Conservation (phyloP, 2,113 vertebrate genomes). For the Anseranas semipalmata region DNA sequence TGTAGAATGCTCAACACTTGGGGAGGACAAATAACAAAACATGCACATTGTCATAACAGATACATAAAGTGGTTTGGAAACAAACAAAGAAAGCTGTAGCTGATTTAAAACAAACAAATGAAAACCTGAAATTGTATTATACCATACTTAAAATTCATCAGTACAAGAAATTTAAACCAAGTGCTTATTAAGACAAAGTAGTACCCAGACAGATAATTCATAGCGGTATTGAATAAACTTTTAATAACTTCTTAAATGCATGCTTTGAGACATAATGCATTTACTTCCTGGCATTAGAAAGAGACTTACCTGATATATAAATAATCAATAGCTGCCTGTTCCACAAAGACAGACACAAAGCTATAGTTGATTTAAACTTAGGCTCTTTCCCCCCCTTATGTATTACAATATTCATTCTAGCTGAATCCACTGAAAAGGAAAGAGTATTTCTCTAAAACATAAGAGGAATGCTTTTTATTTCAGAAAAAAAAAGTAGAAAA, state of each 20-base stretch:
- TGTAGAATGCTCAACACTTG: rapidly evolving
- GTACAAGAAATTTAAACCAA: neutral
- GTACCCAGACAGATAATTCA: neutral
- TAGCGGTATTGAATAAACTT: constrained; percentile 7
- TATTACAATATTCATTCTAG: neutral
- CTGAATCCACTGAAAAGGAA: neutral
- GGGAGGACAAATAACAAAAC: neutral
- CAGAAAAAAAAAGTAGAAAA: neutral
- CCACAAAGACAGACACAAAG: constrained; percentile 2
- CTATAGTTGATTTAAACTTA: neutral
- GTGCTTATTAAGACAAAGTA: neutral
- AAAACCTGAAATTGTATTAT: neutral
- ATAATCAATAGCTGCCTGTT: constrained; percentile 50
- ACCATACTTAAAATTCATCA: neutral
- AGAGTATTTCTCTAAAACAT: neutral
- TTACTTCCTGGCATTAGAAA: constrained; percentile 31
- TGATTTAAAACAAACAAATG: neutral
- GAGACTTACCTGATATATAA: constrained; percentile 26
- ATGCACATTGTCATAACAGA: neutral
- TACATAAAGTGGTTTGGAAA: neutral
- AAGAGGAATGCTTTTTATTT: neutral
- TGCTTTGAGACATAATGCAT: constrained; percentile 28
- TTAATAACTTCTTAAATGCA: constrained; percentile 52
- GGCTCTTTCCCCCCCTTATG: neutral
- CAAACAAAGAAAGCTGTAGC: neutral